Evolutionary conservation across 2,888 invertebrate genomes (phyloP).

Genomic region (Pristionchus fissidentatus): DNA sequence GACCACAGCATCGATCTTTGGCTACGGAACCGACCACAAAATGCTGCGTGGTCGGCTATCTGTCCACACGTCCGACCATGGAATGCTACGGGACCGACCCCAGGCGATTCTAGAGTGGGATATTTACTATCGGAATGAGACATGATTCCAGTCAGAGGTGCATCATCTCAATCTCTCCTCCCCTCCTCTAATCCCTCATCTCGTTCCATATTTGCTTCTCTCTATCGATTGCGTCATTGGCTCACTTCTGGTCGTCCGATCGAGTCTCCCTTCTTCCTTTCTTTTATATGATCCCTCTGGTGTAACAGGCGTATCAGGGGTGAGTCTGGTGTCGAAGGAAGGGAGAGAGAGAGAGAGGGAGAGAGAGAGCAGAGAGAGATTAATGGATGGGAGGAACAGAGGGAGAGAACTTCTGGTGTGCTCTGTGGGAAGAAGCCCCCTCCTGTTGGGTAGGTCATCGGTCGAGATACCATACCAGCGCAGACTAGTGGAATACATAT

Average conservation of each 20-base stretch:
- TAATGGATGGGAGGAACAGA: background rate
- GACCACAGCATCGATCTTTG: background rate
- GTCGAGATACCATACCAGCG: no score
- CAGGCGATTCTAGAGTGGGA: background rate
- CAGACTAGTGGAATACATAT: background rate
- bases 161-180: background rate
- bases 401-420: slow-evolving; percentile 1
- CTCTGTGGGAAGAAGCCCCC: background rate
- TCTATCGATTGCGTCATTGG: slow-evolving; percentile 6
- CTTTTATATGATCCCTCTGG: slow-evolving; percentile 30
- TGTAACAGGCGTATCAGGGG: slow-evolving; percentile 13
- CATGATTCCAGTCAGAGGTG: background rate
- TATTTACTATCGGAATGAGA: background rate
- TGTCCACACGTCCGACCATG: background rate
- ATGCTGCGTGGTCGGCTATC: background rate
- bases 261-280: background rate
- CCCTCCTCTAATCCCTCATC: background rate
- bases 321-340: slow-evolving; percentile 30
- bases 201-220: slow-evolving; percentile 8
- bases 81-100: background rate
- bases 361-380: background rate
- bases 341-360: background rate
- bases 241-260: background rate
- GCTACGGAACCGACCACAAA: background rate
- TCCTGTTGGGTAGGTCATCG: no score